These are phyloP conservation scores for Antheraea assamensis DNA, from an alignment of 2,888 invertebrate species.

Conservation along the genomic window DNA sequence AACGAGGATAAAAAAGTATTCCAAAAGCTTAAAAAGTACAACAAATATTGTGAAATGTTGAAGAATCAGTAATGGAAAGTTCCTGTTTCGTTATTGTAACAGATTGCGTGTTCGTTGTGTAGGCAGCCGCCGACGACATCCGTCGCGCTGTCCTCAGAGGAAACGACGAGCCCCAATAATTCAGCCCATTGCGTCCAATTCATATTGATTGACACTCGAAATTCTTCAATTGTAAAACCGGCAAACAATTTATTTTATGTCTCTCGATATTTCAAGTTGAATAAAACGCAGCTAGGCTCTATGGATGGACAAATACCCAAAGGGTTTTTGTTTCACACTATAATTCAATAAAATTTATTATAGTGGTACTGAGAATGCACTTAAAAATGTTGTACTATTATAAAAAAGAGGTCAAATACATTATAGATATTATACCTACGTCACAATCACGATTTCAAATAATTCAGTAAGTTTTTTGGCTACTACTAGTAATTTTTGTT, in stretches of 20 bases:
- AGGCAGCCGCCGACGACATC: slow-evolving; percentile 38
- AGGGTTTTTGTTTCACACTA: not conserved
- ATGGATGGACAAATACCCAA: not conserved
- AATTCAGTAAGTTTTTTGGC: too few species aligned
- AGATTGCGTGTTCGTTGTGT: slow-evolving; percentile 28
- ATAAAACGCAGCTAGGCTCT: not conserved
- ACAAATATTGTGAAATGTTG: not conserved
- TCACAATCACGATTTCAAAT: too few species aligned
- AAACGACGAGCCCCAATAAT: slow-evolving; percentile 30
- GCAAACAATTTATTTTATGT: slow-evolving; percentile 4
- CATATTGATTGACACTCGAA: slow-evolving; percentile 30
- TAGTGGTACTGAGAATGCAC: not conserved
- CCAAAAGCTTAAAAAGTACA: not conserved
- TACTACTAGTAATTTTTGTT: too few species aligned
- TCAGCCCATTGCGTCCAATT: slow-evolving; percentile 40
- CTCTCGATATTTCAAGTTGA: not conserved
- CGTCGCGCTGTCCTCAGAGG: slow-evolving; percentile 36
- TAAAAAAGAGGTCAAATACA: not conserved
- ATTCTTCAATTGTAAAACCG: slow-evolving; percentile 16
- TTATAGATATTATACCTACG: not conserved
- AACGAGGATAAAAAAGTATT: too few species aligned
- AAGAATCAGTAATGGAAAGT: slow-evolving; percentile 14
- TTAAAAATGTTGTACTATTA: not conserved
- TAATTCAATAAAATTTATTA: not conserved
- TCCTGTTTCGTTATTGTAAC: slow-evolving; percentile 14